phyloP scores from a whole-genome alignment of 2,113 vertebrate genomes.

The Dissostichus mawsoni region DNA sequence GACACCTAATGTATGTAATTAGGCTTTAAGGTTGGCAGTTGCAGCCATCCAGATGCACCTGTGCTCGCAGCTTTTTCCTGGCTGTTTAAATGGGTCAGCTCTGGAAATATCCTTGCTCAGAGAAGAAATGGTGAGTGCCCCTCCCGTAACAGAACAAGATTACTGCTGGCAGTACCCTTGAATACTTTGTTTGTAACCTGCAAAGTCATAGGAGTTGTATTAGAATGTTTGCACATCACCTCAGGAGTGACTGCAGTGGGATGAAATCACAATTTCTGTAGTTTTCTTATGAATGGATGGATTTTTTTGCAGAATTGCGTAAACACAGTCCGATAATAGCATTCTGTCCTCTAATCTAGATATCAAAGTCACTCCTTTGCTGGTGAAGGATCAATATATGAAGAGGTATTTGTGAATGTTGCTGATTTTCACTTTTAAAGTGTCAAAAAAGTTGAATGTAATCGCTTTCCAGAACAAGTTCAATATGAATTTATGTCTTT shows the following conservation, averaged over 20 bases:
- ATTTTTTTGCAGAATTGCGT: conserved; percentile 12
- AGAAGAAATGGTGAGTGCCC: conserved; percentile 49
- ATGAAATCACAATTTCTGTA: conserved; percentile 13
- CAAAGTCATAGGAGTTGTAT: conserved; percentile 58
- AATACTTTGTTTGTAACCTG: conserved; percentile 46
- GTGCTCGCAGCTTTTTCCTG: conserved; percentile 52
- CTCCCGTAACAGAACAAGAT: conserved; percentile 39
- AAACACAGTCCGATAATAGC: conserved; percentile 3
- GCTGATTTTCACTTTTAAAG: conserved; percentile 7
- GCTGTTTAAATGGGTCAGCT: conserved; percentile 79
- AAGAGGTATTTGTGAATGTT: not conserved
- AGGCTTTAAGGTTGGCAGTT: conserved; percentile 28
- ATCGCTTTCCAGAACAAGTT: not conserved
- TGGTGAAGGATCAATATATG: conserved; percentile 1
- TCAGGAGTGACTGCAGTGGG: not conserved
- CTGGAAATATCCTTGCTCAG: conserved; percentile 76
- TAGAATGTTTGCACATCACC: conserved; percentile 29
- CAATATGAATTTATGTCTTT: not conserved
- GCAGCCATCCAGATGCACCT: conserved; percentile 71
- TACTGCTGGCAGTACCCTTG: conserved; percentile 32
- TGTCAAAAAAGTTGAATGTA: conserved; percentile 1
- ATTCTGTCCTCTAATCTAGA: conserved; percentile 10
- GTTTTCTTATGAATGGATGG: conserved; percentile 24
- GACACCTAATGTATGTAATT: conserved; percentile 61
- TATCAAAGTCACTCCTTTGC: conserved; percentile 7